Conservation (phyloP, 2,113 vertebrate genomes). For the Chamaea fasciata region DNA sequence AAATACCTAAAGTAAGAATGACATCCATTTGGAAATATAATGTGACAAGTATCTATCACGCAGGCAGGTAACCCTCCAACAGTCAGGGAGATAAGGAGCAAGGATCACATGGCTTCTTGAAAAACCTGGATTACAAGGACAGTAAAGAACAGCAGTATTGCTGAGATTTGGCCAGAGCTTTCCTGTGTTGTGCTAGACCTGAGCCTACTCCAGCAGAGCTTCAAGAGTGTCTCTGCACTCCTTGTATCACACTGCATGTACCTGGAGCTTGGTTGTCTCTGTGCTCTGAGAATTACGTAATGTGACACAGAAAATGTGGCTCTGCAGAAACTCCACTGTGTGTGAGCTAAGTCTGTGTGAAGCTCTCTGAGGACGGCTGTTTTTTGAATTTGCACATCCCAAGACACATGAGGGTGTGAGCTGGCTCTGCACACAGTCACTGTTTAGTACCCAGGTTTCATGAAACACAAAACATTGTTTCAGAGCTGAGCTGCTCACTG, state of each 20-base stretch:
- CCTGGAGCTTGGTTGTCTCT: neutral
- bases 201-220: neutral
- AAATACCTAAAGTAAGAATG: neutral
- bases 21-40: neutral
- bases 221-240: neutral
- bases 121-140: neutral
- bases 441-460: neutral
- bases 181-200: neutral
- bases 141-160: neutral
- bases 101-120: neutral
- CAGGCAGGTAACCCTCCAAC: neutral
- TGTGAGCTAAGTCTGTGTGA: neutral
- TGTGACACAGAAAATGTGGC: neutral
- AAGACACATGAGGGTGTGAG: neutral
- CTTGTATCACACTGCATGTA: too few species aligned
- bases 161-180: neutral
- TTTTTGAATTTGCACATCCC: neutral
- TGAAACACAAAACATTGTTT: neutral
- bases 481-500: neutral
- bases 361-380: neutral
- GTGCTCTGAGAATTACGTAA: neutral
- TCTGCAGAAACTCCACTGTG: neutral
- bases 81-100: neutral
- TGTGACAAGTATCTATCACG: neutral
- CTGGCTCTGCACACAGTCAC: neutral